Evolutionary conservation across 1,140 invertebrate genomes (phyloP).

Genomic region (Tetragnatha versicolor): DNA sequence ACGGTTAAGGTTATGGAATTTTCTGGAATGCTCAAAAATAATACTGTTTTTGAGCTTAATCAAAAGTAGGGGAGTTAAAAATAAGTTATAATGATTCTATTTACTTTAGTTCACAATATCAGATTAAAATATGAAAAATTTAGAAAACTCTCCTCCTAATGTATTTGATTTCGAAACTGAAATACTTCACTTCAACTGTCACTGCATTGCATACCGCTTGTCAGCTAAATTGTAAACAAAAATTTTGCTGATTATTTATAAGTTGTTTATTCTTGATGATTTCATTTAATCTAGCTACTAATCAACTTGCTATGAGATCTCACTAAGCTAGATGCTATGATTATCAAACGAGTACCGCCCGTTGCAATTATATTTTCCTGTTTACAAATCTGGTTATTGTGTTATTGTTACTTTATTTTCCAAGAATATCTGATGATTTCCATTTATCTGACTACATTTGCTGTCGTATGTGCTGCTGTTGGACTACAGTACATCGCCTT

Average conservation of each 20-base stretch:
- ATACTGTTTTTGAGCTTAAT: too few species aligned
- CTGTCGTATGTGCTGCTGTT: constrained; percentile 8
- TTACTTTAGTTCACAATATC: too few species aligned
- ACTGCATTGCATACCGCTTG: neutral
- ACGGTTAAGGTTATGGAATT: too few species aligned
- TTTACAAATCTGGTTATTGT: constrained; percentile 31
- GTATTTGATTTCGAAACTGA: too few species aligned
- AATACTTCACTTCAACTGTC: neutral
- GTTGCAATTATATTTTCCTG: constrained; percentile 33
- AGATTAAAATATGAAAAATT: too few species aligned
- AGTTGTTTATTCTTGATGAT: neutral
- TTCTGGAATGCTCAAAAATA: too few species aligned
- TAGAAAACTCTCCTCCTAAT: too few species aligned
- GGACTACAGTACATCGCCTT: constrained; percentile 39
- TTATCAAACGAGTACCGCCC: constrained; percentile 32
- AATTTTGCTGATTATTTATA: constrained; percentile 7
- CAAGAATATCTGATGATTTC: constrained; percentile 51
- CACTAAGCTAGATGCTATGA: constrained; percentile 9
- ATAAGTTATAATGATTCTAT: too few species aligned
- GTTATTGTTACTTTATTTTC: constrained; percentile 45
- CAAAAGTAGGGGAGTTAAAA: too few species aligned
- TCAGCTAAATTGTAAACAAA: constrained; percentile 27
- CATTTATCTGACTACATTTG: constrained; percentile 37
- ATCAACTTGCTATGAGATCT: neutral
- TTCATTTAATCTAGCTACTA: neutral